These are phyloP conservation scores for Morinoia aosen DNA, from an alignment of 2,888 invertebrate genomes.

Conservation along the genomic window DNA sequence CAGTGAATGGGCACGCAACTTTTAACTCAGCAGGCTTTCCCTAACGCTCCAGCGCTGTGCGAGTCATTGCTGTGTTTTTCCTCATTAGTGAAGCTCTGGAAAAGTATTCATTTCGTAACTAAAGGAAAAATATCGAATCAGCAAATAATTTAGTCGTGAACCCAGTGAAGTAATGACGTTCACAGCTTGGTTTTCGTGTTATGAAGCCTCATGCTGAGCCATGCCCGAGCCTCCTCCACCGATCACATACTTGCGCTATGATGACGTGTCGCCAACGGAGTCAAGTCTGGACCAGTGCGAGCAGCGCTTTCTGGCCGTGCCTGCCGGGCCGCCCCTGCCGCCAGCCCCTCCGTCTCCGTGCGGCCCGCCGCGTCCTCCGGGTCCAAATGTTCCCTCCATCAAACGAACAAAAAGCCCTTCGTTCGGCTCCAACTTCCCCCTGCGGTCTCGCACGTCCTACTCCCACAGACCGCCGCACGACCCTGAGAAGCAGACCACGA, in stretches of 20 bases:
- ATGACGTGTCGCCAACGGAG: constrained; percentile 29
- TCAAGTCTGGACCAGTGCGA: constrained; percentile 27
- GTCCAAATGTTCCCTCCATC: constrained; percentile 15
- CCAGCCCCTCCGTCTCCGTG: constrained; percentile 27
- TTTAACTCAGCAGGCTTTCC: not conserved
- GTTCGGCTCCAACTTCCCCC: not conserved
- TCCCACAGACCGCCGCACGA: not conserved
- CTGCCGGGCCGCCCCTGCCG: constrained; percentile 29
- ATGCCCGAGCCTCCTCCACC: constrained; percentile 24
- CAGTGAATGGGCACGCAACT: not conserved
- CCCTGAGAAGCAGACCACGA: not conserved
- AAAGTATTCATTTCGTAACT: not conserved
- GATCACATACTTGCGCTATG: constrained; percentile 29
- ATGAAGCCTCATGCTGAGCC: not conserved
- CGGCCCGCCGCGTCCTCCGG: constrained; percentile 28
- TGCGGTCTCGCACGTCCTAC: not conserved
- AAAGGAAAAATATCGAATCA: not conserved
- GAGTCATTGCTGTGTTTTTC: not conserved
- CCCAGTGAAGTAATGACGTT: not conserved
- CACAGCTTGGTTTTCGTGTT: not conserved
- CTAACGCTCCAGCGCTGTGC: not conserved
- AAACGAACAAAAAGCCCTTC: not conserved
- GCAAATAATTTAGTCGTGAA: not conserved
- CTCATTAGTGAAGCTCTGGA: not conserved
- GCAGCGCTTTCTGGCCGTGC: constrained; percentile 8